A percentile compares a stretch with the other conserved stretches of the same genome.
These are phyloP conservation scores for Doris montereyensis DNA, from an alignment of 2,888 invertebrate species.

Conservation along the genomic window DNA sequence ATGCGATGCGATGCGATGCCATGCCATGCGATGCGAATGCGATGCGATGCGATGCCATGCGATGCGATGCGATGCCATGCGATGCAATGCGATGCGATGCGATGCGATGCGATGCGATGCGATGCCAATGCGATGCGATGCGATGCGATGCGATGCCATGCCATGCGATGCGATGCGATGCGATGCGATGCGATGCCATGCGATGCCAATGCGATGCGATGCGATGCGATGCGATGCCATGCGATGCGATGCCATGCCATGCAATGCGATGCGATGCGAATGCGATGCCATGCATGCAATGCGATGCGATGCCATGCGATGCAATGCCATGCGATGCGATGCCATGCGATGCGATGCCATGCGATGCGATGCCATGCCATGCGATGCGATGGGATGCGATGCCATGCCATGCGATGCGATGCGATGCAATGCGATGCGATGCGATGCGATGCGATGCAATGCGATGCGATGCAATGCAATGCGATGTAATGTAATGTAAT, in stretches of 20 bases:
- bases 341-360: constrained; percentile 23
- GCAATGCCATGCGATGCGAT: constrained; percentile 45
- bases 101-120: not conserved
- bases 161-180: not conserved
- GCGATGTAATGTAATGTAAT: not conserved
- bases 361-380: not conserved
- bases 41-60: not conserved
- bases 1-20: not conserved
- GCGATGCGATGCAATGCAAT: not conserved
- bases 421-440: not conserved
- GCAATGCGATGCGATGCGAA: not conserved
- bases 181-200: not conserved
- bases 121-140: not conserved
- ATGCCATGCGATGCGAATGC: not conserved
- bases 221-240: not conserved
- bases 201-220: not conserved
- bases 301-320: constrained; percentile 38
- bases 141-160: not conserved
- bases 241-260: not conserved
- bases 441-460: not conserved
- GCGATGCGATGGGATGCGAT: not conserved
- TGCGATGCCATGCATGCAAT: not conserved
- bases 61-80: not conserved
- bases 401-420: not conserved
- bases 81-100: not conserved